These are phyloP conservation scores for Busseola fusca DNA, from an alignment of 2,888 invertebrate species.

Conservation along the genomic window DNA sequence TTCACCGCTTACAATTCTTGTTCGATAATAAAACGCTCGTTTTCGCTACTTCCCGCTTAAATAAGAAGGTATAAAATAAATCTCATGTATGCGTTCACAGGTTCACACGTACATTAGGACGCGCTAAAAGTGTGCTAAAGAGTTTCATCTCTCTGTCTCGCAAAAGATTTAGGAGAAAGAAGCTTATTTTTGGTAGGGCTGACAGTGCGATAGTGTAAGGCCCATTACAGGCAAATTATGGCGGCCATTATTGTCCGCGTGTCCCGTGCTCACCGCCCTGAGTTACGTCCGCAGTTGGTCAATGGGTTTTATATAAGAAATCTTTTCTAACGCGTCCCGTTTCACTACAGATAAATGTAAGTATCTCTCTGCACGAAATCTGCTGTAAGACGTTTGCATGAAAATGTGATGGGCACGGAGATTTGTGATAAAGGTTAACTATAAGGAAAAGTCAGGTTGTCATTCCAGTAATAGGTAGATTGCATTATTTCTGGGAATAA, in stretches of 20 bases:
- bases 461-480: constrained; percentile 25
- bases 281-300: constrained; percentile 83
- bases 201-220: constrained; percentile 88
- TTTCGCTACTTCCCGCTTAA: constrained; percentile 31
- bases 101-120: constrained; percentile 57
- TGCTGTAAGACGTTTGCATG: constrained; percentile 46
- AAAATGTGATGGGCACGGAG: constrained; percentile 30
- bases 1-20: constrained; percentile 21
- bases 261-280: constrained; percentile 82
- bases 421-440: constrained; percentile 41
- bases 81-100: constrained; percentile 50
- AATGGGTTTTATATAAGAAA: constrained; percentile 84
- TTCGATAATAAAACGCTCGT: constrained; percentile 45
- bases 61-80: constrained; percentile 56
- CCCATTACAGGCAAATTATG: constrained; percentile 88
- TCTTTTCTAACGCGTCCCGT: constrained; percentile 67
- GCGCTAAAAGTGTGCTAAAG: constrained; percentile 70
- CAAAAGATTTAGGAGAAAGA: constrained; percentile 78
- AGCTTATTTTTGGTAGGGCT: constrained; percentile 86
- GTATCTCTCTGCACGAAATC: constrained; percentile 48
- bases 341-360: constrained; percentile 57
- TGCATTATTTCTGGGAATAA: constrained; percentile 25
- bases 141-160: constrained; percentile 69
- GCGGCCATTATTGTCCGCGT: constrained; percentile 85
- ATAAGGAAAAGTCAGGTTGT: constrained; percentile 39